These are phyloP conservation scores for Melanotaenia parkinsoni DNA, from an alignment of 2,797 vertebrate genomes.

Conservation along the genomic window DNA sequence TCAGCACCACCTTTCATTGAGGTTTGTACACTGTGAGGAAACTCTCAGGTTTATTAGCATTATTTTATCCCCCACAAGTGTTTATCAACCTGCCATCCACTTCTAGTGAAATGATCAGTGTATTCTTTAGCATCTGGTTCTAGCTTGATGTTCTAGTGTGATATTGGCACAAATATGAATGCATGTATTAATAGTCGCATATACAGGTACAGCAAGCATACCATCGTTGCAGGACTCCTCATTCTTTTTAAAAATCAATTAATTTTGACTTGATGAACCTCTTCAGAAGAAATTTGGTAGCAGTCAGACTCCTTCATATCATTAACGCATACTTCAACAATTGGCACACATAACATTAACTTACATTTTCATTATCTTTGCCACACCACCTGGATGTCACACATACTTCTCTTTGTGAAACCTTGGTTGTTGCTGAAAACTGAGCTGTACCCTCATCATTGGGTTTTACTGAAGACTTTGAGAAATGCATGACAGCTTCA, in stretches of 20 bases:
- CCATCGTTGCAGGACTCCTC: too few relatives aligned
- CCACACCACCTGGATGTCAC: too few relatives aligned
- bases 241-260: too few relatives aligned
- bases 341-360: neutral
- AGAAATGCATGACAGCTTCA: too few relatives aligned
- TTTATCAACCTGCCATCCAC: neutral
- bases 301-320: too few relatives aligned
- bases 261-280: too few relatives aligned
- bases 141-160: neutral
- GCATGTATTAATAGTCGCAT: too few relatives aligned
- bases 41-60: neutral
- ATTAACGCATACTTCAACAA: too few relatives aligned
- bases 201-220: too few relatives aligned
- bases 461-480: neutral
- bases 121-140: neutral
- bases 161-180: neutral
- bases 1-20: conserved; percentile 86
- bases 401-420: too few relatives aligned
- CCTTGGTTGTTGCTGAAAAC: neutral
- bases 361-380: neutral
- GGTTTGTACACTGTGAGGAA: conserved; percentile 75
- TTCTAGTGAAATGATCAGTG: neutral
- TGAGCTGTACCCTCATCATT: neutral
- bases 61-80: neutral
- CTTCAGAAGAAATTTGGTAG: too few relatives aligned